A percentile compares a stretch with the other conserved stretches of the same genome.
phyloP scores from a whole-genome alignment of 37 sponge, comb jelly and placozoan genomes.

The Cliona cf. orientalis region DNA sequence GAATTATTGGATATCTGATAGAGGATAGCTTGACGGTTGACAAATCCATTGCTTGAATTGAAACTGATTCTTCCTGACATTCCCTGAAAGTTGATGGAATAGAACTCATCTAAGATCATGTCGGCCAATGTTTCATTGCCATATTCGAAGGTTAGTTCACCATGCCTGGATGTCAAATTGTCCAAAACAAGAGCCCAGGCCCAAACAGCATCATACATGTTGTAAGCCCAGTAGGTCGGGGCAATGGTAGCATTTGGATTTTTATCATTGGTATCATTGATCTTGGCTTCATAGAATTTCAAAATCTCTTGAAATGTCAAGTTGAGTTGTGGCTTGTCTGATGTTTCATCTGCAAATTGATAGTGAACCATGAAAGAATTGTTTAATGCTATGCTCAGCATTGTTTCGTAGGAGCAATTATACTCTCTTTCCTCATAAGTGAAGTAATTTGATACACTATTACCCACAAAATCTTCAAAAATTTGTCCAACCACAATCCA shows the following conservation, averaged over 20 bases:
- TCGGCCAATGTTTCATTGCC: not conserved
- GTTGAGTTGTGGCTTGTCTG: not conserved
- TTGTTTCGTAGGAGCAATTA: not conserved
- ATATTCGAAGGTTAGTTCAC: not conserved
- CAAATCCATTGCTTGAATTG: not conserved
- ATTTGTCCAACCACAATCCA: not conserved
- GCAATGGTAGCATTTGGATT: not conserved
- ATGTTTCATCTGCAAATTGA: too few relatives aligned
- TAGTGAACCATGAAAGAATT: not conserved
- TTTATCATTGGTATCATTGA: not conserved
- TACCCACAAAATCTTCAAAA: not conserved
- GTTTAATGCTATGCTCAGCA: not conserved
- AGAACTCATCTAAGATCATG: not conserved
- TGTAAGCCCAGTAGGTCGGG: not conserved
- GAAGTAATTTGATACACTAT: not conserved
- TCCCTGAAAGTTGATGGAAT: not conserved
- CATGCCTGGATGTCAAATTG: not conserved
- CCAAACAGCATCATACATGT: constrained; percentile 3
- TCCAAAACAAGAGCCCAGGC: constrained; percentile 10
- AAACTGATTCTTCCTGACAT: constrained; percentile 3
- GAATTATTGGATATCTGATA: not conserved
- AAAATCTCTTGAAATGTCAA: not conserved
- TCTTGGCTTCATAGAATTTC: not conserved
- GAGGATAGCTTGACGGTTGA: not conserved
- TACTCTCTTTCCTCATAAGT: not conserved